phyloP scores from a whole-genome alignment of 2,888 invertebrate species.

The Halocaridina rubra region DNA sequence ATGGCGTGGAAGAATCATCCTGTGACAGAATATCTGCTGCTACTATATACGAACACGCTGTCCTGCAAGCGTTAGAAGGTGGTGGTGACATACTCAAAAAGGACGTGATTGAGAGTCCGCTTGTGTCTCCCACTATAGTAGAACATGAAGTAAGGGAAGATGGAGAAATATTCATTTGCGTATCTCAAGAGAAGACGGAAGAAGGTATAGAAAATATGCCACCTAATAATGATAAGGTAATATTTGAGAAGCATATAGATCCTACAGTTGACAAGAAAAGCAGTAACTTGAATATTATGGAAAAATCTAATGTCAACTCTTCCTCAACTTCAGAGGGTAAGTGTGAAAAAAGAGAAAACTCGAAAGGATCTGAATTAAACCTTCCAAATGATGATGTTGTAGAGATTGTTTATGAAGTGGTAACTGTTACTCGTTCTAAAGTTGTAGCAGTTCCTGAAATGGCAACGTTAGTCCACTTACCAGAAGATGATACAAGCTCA shows the following conservation, averaged over 20 bases:
- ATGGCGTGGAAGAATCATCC: conserved; percentile 29
- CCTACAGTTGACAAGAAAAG: no score
- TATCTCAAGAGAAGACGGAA: background rate
- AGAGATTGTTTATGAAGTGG: background rate
- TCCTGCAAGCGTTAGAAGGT: conserved; percentile 39
- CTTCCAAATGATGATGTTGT: background rate
- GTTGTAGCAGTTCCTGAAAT: background rate
- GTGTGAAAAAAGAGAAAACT: background rate
- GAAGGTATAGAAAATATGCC: background rate
- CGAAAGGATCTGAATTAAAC: background rate
- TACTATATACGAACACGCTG: conserved; percentile 56
- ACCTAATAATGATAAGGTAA: background rate
- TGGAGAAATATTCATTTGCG: background rate
- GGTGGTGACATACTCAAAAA: background rate
- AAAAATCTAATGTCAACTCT: background rate
- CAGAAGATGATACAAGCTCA: background rate
- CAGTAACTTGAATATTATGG: background rate
- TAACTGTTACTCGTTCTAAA: conserved; percentile 12
- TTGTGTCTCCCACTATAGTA: background rate
- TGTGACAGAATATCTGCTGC: conserved; percentile 56
- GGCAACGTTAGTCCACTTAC: background rate
- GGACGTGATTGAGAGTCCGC: background rate
- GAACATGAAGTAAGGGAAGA: background rate
- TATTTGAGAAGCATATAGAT: no score
- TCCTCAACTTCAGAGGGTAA: background rate